Percentiles rank a stretch among this genome's conserved stretches.
Conservation (phyloP, 2,113 vertebrate species). For the Xiphophorus maculatus region DNA sequence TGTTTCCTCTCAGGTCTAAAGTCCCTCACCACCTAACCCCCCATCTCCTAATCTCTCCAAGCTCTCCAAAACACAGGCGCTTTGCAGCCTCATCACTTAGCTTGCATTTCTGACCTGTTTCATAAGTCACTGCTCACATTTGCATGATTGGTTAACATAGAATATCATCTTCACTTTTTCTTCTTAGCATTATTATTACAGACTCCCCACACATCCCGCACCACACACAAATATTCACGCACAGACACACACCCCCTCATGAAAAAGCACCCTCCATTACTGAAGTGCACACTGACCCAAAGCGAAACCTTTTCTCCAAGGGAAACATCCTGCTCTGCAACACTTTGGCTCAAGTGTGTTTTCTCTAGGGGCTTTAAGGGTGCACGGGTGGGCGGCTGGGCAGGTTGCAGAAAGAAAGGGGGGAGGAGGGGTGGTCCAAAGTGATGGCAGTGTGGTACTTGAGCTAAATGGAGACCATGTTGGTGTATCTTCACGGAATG, state of each 20-base stretch:
- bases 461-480: conserved; percentile 82
- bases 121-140: conserved; percentile 54
- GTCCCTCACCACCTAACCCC: conserved; percentile 74
- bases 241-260: conserved; percentile 44
- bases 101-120: conserved; percentile 41
- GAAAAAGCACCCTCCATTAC: conserved; percentile 86
- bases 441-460: conserved; percentile 74
- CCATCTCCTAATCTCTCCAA: conserved; percentile 70
- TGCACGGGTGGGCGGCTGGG: conserved; percentile 39
- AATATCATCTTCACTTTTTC: conserved; percentile 40
- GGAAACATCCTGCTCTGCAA: conserved; percentile 99
- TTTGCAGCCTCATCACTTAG: conserved; percentile 68
- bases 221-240: background rate
- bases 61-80: conserved; percentile 50
- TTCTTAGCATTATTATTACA: conserved; percentile 39
- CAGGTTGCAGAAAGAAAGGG: background rate
- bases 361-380: conserved; percentile 86
- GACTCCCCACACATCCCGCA: background rate
- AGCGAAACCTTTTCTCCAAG: conserved; percentile 97
- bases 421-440: conserved; percentile 51
- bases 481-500: conserved; percentile 81
- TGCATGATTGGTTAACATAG: conserved; percentile 69
- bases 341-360: conserved; percentile 99
- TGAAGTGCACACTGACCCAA: conserved; percentile 95
- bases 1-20: conserved; percentile 88